Conservation (phyloP, 2,113 vertebrate species). For the Phylloscopus whistleri region DNA sequence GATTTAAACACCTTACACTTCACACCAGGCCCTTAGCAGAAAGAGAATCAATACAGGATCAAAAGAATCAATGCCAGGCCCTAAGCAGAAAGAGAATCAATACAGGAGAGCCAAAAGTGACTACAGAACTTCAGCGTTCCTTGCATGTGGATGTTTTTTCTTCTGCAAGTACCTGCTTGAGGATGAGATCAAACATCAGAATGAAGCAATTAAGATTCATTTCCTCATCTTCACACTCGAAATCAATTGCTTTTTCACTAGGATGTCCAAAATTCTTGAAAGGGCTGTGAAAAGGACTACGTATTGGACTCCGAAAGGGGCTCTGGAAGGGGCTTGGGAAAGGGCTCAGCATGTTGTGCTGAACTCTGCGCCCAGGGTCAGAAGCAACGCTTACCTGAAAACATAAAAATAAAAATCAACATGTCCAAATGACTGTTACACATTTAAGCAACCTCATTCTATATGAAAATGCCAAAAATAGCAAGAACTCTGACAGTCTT, state of each 20-base stretch:
- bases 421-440: neutral
- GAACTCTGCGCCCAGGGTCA: slow-evolving; percentile 90
- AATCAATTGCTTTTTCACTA: slow-evolving; percentile 86
- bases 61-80: neutral
- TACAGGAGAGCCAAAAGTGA: neutral
- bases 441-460: neutral
- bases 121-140: neutral
- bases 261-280: slow-evolving; percentile 94
- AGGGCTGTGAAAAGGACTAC: slow-evolving; percentile 85
- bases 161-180: slow-evolving; percentile 88
- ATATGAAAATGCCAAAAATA: neutral
- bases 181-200: slow-evolving; percentile 98
- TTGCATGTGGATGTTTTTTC: neutral
- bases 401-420: neutral
- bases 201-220: slow-evolving; percentile 99
- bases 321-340: slow-evolving; percentile 97
- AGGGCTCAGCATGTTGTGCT: slow-evolving; percentile 90
- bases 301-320: slow-evolving; percentile 90
- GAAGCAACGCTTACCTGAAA: slow-evolving; percentile 92
- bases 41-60: neutral
- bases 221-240: slow-evolving; percentile 96
- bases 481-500: neutral
- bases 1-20: neutral
- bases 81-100: neutral
- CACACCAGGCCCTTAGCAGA: neutral